These are phyloP conservation scores for Pterois miles DNA, from an alignment of 2,797 vertebrate genomes.

Conservation along the genomic window DNA sequence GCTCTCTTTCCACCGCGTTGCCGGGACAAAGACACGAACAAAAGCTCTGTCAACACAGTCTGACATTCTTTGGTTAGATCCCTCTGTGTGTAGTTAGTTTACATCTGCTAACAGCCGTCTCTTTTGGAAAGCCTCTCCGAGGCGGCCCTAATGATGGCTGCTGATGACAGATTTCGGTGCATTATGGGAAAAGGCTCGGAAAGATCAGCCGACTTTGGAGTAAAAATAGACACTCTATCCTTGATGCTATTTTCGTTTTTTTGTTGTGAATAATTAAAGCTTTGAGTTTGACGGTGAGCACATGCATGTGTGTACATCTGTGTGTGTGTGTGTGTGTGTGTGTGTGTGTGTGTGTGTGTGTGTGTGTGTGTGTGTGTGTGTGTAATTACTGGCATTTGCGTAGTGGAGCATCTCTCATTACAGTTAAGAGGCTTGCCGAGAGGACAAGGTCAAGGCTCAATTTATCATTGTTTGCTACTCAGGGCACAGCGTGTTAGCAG, in stretches of 20 bases:
- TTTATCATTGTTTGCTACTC: constrained; percentile 70
- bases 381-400: constrained; percentile 75
- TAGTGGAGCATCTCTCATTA: constrained; percentile 70
- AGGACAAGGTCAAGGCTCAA: constrained; percentile 75
- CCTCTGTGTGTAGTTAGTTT: constrained; percentile 54
- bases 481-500: constrained; percentile 29
- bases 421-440: constrained; percentile 56
- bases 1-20: constrained; percentile 31
- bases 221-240: constrained; percentile 68
- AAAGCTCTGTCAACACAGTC: constrained; percentile 62
- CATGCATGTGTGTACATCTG: background rate
- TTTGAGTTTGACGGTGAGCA: constrained; percentile 5
- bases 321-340: constrained; percentile 20
- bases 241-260: constrained; percentile 50
- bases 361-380: constrained; percentile 14
- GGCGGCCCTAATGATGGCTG: constrained; percentile 48
- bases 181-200: constrained; percentile 43
- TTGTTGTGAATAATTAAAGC: constrained; percentile 63
- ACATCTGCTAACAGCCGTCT: constrained; percentile 52
- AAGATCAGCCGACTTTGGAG: constrained; percentile 54
- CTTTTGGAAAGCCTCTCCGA: constrained; percentile 21
- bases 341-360: constrained; percentile 15
- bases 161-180: constrained; percentile 58
- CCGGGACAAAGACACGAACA: constrained; percentile 51
- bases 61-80: constrained; percentile 60